Percentiles rank a stretch among this genome's conserved stretches.
Conservation (phyloP, 2,888 invertebrate species). For the Augochlorella aurata region DNA sequence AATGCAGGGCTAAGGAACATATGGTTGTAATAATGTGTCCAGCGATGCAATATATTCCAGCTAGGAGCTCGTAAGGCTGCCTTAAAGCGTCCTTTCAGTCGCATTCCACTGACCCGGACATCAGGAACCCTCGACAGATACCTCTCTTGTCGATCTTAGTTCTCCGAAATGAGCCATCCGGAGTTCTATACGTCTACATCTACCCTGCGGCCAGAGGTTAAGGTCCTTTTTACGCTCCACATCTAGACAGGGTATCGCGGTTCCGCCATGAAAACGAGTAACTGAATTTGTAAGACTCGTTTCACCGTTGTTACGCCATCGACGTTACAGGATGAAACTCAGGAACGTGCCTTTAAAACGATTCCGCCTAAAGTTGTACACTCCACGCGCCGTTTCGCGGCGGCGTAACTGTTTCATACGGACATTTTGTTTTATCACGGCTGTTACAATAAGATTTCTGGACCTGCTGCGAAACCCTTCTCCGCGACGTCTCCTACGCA, state of each 20-base stretch:
- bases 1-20: conserved; percentile 7
- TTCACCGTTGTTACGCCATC: conserved; percentile 12
- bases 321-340: conserved; percentile 7
- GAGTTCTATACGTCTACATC: conserved; percentile 41
- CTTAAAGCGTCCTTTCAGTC: conserved; percentile 67
- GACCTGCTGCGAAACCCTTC: neutral
- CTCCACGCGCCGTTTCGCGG: conserved; percentile 7
- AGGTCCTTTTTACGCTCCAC: conserved; percentile 43
- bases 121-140: conserved; percentile 60
- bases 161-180: conserved; percentile 62
- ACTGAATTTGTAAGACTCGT: conserved; percentile 24
- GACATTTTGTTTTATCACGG: conserved; percentile 20
- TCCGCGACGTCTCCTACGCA: too few species aligned
- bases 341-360: conserved; percentile 14
- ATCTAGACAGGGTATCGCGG: conserved; percentile 18
- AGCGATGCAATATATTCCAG: conserved; percentile 1
- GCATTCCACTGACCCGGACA: conserved; percentile 66
- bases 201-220: conserved; percentile 23
- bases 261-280: conserved; percentile 11
- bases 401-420: conserved; percentile 24
- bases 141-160: conserved; percentile 57
- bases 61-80: conserved; percentile 12
- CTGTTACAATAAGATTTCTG: conserved; percentile 10
- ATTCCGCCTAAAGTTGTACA: conserved; percentile 14
- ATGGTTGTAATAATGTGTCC: conserved; percentile 1